These are phyloP conservation scores for Pogonomyrmex barbatus DNA, from an alignment of 1,140 invertebrate genomes.

Conservation along the genomic window DNA sequence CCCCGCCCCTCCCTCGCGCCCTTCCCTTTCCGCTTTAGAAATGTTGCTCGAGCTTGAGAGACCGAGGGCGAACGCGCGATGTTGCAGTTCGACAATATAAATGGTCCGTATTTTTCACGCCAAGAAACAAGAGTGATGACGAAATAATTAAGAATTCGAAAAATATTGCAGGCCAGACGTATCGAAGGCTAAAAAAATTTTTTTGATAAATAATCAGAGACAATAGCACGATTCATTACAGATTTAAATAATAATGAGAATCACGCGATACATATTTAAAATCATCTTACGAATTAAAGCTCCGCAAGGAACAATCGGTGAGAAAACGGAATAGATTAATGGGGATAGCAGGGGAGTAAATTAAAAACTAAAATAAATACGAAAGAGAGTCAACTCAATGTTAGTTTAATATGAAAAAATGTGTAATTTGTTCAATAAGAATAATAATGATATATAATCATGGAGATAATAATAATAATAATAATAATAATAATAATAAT, in stretches of 20 bases:
- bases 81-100: neutral
- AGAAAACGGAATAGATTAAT: neutral
- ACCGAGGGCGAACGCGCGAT: neutral
- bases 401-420: conserved; percentile 78
- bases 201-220: too few relatives aligned
- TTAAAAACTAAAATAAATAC: conserved; percentile 19
- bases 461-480: conserved; percentile 76
- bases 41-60: neutral
- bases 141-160: neutral
- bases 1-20: neutral
- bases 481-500: conserved; percentile 73
- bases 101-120: conserved; percentile 7
- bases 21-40: conserved; percentile 13
- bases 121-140: neutral
- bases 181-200: too few relatives aligned
- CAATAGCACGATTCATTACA: too few relatives aligned
- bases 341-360: neutral
- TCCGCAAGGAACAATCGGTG: neutral
- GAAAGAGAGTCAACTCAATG: conserved; percentile 65
- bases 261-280: neutral
- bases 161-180: neutral
- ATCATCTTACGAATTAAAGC: neutral
- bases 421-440: conserved; percentile 75
- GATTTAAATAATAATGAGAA: neutral
- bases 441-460: conserved; percentile 67